These are phyloP conservation scores for Pionites leucogaster DNA, from an alignment of 2,113 vertebrate species.

Conservation along the genomic window DNA sequence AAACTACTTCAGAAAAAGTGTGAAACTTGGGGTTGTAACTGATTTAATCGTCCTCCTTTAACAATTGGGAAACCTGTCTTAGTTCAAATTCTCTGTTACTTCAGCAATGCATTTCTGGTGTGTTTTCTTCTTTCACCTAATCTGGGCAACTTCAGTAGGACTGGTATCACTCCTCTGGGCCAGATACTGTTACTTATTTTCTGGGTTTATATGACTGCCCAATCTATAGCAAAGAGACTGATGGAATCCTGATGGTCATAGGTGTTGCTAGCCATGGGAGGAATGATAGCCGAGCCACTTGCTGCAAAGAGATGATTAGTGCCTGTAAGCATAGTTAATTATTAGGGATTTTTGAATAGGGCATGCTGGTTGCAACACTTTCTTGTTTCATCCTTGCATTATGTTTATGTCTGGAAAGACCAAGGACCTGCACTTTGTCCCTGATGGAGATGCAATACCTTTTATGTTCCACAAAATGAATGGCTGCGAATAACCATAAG, in stretches of 20 bases:
- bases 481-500: background rate
- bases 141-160: background rate
- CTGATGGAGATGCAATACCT: background rate
- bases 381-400: background rate
- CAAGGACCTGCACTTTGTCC: background rate
- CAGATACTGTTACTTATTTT: background rate
- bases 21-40: background rate
- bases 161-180: background rate
- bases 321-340: background rate
- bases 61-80: background rate
- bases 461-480: background rate
- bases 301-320: background rate
- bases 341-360: background rate
- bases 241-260: background rate
- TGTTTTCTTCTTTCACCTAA: background rate
- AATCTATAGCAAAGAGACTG: background rate
- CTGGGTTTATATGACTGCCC: background rate
- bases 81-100: background rate
- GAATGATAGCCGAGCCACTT: background rate
- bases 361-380: background rate
- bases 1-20: background rate
- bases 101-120: background rate
- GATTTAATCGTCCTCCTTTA: background rate
- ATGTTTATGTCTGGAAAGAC: background rate
- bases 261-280: background rate